A percentile compares a stretch with the other conserved stretches of the same genome.
Conservation (phyloP, 2,113 vertebrate genomes). For the Poicephalus gulielmi region DNA sequence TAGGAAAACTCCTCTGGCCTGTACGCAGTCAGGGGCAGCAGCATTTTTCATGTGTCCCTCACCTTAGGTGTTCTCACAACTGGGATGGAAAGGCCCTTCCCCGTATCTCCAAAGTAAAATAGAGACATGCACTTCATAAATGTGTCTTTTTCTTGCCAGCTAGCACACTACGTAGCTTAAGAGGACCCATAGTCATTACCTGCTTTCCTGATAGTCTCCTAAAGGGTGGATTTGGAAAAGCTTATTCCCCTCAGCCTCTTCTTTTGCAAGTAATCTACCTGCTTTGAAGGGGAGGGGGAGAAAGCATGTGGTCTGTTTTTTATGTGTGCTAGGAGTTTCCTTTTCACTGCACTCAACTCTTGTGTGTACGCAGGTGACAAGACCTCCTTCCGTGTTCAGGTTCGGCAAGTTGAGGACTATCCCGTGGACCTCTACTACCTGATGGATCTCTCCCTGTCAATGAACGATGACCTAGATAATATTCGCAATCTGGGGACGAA, state of each 20-base stretch:
- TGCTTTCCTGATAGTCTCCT: not conserved
- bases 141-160: not conserved
- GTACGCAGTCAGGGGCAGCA: not conserved
- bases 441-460: slow-evolving; percentile 98
- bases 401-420: slow-evolving; percentile 96
- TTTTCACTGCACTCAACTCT: not conserved
- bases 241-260: not conserved
- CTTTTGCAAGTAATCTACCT: not conserved
- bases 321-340: not conserved
- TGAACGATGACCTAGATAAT: slow-evolving; percentile 95
- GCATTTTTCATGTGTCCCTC: not conserved
- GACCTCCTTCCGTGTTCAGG: slow-evolving; percentile 87
- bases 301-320: not conserved
- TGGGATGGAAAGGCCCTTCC: not conserved
- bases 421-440: slow-evolving; percentile 97
- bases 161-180: not conserved
- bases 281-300: not conserved
- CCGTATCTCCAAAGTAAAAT: not conserved
- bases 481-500: slow-evolving; percentile 93
- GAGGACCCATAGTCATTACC: not conserved
- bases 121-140: not conserved
- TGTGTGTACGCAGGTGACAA: slow-evolving; percentile 80
- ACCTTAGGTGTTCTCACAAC: not conserved
- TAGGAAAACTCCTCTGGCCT: not conserved
- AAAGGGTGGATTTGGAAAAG: not conserved